Conservation (phyloP, 2,113 vertebrate species). For the Pipra filicauda region DNA sequence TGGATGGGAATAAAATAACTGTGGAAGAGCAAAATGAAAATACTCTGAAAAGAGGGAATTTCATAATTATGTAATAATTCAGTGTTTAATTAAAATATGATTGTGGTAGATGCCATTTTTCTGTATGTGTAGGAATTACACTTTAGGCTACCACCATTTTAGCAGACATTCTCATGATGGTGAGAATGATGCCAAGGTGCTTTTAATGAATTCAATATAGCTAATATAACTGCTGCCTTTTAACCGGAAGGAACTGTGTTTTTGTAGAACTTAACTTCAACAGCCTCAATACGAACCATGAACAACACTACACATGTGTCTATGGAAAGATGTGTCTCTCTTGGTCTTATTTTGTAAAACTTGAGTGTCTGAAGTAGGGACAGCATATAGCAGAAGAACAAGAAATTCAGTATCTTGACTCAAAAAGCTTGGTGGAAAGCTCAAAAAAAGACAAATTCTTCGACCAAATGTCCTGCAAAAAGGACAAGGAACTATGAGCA, state of each 20-base stretch:
- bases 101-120: background rate
- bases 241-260: background rate
- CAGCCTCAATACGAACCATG: background rate
- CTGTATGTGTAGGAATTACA: background rate
- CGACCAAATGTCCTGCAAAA: background rate
- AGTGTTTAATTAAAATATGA: background rate
- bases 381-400: background rate
- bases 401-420: background rate
- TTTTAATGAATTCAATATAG: background rate
- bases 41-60: background rate
- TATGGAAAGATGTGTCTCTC: background rate
- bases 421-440: background rate
- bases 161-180: background rate
- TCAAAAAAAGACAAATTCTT: background rate
- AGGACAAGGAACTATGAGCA: background rate
- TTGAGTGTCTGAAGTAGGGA: background rate
- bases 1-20: background rate
- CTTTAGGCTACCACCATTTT: background rate
- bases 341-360: background rate
- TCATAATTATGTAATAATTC: background rate
- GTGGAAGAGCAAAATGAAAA: background rate
- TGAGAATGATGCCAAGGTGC: background rate
- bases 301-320: fast-evolving
- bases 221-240: background rate
- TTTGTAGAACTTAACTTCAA: background rate